Percentiles rank a stretch among this genome's conserved stretches.
These are phyloP conservation scores for Pterocles gutturalis DNA, from an alignment of 2,113 vertebrate genomes.

Conservation along the genomic window DNA sequence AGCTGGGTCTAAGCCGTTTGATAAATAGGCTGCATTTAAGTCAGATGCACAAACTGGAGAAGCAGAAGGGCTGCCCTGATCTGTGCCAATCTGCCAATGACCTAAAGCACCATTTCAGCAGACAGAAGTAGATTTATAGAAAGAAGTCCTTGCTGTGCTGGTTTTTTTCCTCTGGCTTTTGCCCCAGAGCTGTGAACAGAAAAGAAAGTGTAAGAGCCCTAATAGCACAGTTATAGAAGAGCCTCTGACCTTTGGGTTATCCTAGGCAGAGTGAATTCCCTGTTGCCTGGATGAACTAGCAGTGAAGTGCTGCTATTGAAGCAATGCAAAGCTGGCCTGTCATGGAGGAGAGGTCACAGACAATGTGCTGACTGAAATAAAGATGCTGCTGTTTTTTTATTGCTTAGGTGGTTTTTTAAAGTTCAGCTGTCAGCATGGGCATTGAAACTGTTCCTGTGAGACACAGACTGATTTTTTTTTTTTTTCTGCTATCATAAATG, in stretches of 20 bases:
- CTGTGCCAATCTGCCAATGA: not conserved
- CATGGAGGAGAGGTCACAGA: not conserved
- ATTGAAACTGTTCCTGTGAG: not conserved
- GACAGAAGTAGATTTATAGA: not conserved
- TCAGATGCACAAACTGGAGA: not conserved
- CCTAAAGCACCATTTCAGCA: not conserved
- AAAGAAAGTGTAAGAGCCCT: not conserved
- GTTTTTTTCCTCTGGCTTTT: not conserved
- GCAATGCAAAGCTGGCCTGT: not conserved
- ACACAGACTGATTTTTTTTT: not conserved
- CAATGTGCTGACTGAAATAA: not conserved
- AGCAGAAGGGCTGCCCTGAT: not conserved
- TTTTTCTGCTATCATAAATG: not conserved
- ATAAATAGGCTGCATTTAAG: not conserved
- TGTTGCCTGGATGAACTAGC: not conserved
- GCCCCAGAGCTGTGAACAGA: not conserved
- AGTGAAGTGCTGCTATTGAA: not conserved
- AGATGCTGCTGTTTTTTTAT: not conserved
- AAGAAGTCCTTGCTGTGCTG: not conserved
- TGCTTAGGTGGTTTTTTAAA: not conserved
- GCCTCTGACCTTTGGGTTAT: not conserved
- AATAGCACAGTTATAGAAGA: not conserved
- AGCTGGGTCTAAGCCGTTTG: not conserved
- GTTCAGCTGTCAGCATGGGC: not conserved
- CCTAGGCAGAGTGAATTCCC: not conserved